Evolutionary conservation across 2,113 vertebrate genomes (phyloP).

Genomic region (Aldabrachelys gigantea): DNA sequence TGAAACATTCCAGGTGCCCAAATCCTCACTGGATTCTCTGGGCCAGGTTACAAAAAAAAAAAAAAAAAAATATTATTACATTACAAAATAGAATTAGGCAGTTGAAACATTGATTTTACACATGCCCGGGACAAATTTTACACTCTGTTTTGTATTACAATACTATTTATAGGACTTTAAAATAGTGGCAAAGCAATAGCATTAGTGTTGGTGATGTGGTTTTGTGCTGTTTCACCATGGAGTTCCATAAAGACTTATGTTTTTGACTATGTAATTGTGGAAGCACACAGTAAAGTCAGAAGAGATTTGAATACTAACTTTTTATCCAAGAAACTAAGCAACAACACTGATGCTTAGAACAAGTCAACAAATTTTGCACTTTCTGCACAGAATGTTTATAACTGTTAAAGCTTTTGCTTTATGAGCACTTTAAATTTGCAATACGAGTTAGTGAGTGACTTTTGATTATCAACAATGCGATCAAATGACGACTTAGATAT

Average conservation of each 20-base stretch:
- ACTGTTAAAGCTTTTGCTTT: no score
- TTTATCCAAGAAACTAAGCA: background rate
- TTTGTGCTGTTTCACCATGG: background rate
- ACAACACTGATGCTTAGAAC: background rate
- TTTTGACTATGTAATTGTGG: no score
- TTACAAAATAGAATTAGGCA: background rate
- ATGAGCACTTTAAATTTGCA: no score
- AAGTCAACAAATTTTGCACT: no score
- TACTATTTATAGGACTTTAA: background rate
- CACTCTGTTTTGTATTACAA: background rate
- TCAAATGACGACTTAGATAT: background rate
- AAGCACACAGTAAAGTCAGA: background rate
- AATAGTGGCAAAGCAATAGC: background rate
- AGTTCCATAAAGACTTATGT: background rate
- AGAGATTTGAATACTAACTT: background rate
- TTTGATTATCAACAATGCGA: no score
- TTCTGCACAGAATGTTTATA: no score
- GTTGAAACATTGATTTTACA: background rate
- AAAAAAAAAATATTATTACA: background rate
- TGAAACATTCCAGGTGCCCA: background rate
- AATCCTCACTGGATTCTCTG: background rate
- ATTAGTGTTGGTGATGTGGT: rapidly evolving
- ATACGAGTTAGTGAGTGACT: no score
- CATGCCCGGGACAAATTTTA: background rate
- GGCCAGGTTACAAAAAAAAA: background rate